Percentiles rank a stretch among this genome's conserved stretches.
Evolutionary conservation across 2,888 invertebrate species (phyloP).

Genomic region (Rhamnusium bicolor): DNA sequence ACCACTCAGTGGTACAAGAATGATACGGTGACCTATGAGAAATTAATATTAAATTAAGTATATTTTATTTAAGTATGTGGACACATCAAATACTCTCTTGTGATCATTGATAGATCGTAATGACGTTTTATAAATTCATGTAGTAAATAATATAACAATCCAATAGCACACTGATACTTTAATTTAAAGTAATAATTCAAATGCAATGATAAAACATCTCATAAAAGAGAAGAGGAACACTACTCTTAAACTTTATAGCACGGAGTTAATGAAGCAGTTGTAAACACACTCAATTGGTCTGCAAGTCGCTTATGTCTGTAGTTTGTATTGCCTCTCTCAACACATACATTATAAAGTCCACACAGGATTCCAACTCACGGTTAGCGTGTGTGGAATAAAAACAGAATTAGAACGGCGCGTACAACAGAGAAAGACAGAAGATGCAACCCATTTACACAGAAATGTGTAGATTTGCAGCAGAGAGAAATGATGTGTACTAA

Average conservation of each 20-base stretch:
- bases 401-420: background rate
- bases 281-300: conserved; percentile 53
- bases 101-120: background rate
- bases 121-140: background rate
- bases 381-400: background rate
- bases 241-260: conserved; percentile 55
- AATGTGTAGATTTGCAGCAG: conserved; percentile 15
- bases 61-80: background rate
- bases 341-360: conserved; percentile 31
- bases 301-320: conserved; percentile 37
- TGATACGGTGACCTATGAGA: background rate
- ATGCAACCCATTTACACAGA: conserved; percentile 12
- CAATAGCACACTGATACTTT: background rate
- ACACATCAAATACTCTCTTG: background rate
- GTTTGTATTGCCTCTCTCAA: conserved; percentile 42
- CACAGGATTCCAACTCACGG: background rate
- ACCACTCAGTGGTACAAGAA: background rate
- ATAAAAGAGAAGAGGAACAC: conserved; percentile 45
- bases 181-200: conserved; percentile 11
- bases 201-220: conserved; percentile 14
- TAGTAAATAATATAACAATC: background rate
- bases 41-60: background rate
- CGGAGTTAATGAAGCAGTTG: conserved; percentile 57
- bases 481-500: conserved; percentile 33
- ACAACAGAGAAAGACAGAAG: background rate